Base-by-base conservation (phyloP, 2,113 vertebrate genomes). In the Astatotilapia flaviijosephi region DNA sequence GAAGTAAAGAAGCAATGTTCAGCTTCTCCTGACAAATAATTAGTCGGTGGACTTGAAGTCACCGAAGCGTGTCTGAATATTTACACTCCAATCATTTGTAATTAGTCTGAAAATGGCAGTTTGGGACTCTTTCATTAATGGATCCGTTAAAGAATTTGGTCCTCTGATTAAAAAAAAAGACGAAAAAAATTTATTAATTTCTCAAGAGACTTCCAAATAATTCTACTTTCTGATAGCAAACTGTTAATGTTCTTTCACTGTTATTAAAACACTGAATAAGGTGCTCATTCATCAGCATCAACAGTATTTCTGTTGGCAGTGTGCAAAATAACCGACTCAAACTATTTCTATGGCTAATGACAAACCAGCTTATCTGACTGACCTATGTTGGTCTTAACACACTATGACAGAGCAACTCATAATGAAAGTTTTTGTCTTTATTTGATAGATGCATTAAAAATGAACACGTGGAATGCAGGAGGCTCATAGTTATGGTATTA, bases 171-270 rank as follows among this genome's bases (percentile, higher is more conserved):
- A 91, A 45, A 73, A 60, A 93, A 91, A 68, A 68, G 7, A 37
- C 2, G 68, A 90, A 89, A 79, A 81, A 87, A 19, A 91, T 89
- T 26, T 79, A 79, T 45, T 17, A 84, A 84, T 90, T 37, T 85
- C 91, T 89, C 92, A 54, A 85, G 86, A 88, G 94, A 82, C 81
- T 84, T 58, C 79, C 87, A 82, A 86, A 90, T 83, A 80, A 90
- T 94, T 91, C 81, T 81, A 47, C n/a, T 62, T 49, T 92, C 90
- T 91, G 91, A 88, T 42, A 82, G 40, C 81, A 94, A 93, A 91
- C 73, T 85, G 33, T 87, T 79, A 85, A 54, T 70, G 33, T 82
- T 75, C 14, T 42, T 40, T 82, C 23, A 8, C 37, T 82, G 49
- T 86, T 93, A 89, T 93, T 79, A 92, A 89, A 86, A 87, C 86